These are phyloP conservation scores for Entomobrya multifasciata DNA, from an alignment of 2,888 invertebrate species.

Conservation along the genomic window DNA sequence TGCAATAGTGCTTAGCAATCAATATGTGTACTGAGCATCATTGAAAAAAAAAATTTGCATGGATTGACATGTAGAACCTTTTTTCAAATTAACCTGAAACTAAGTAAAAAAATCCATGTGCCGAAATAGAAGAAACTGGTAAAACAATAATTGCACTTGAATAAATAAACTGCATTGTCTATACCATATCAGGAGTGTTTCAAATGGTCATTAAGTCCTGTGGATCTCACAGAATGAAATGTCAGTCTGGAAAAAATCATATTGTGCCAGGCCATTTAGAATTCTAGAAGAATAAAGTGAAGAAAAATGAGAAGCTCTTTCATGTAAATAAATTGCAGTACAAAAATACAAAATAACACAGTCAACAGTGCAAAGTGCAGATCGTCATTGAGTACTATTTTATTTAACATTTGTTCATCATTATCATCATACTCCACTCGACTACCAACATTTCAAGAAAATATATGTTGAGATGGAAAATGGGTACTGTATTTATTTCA, in stretches of 20 bases:
- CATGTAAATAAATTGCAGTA: background rate
- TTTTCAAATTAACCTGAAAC: too few species aligned
- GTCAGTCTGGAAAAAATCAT: too few species aligned
- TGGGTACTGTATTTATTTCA: background rate
- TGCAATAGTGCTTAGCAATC: too few species aligned
- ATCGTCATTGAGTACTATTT: background rate
- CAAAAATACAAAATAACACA: too few species aligned
- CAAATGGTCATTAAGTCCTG: background rate
- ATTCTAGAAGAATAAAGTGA: background rate
- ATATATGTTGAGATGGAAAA: background rate
- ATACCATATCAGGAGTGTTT: background rate
- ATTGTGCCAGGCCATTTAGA: background rate
- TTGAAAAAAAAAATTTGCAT: too few species aligned
- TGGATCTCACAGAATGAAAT: background rate
- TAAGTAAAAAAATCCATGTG: too few species aligned
- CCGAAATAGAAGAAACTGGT: too few species aligned
- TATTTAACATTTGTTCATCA: background rate
- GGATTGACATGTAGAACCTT: too few species aligned
- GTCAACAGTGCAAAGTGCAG: background rate
- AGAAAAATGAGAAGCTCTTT: background rate
- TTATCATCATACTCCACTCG: too few species aligned
- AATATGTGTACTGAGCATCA: too few species aligned
- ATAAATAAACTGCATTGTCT: background rate
- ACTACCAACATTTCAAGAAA: background rate
- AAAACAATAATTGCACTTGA: too few species aligned